Evolutionary conservation across 2,888 invertebrate species (phyloP).

Genomic region (Anorthoa munda): DNA sequence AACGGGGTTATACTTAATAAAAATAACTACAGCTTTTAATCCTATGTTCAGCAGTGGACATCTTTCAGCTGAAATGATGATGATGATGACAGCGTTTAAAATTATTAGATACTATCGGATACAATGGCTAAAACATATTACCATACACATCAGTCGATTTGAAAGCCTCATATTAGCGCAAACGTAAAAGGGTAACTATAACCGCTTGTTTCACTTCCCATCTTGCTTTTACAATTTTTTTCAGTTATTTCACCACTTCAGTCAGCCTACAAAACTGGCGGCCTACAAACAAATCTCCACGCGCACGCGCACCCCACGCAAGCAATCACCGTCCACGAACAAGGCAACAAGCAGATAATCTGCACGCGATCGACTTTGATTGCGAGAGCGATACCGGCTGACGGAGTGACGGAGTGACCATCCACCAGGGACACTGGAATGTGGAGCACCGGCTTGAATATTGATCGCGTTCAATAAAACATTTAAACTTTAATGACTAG

Average conservation of each 20-base stretch:
- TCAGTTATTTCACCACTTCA: neutral
- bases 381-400: conserved; percentile 66
- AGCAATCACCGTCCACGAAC: conserved; percentile 74
- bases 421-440: conserved; percentile 71
- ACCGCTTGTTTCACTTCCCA: neutral
- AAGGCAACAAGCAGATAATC: conserved; percentile 67
- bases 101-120: too few relatives aligned
- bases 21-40: too few relatives aligned
- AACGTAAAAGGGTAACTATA: neutral
- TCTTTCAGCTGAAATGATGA: too few relatives aligned
- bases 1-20: too few relatives aligned
- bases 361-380: conserved; percentile 66
- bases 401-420: conserved; percentile 62
- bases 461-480: conserved; percentile 25
- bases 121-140: too few relatives aligned
- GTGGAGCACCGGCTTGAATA: conserved; percentile 39
- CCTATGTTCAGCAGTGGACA: too few relatives aligned
- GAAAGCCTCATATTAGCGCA: neutral
- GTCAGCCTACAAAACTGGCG: neutral
- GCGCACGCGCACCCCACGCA: conserved; percentile 74
- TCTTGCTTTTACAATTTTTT: neutral
- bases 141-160: too few relatives aligned
- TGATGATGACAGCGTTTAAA: too few relatives aligned
- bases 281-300: conserved; percentile 25
- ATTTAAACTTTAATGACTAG: conserved; percentile 6